Conservation (phyloP, 2,888 invertebrate genomes). For the Plagodis dolabraria region DNA sequence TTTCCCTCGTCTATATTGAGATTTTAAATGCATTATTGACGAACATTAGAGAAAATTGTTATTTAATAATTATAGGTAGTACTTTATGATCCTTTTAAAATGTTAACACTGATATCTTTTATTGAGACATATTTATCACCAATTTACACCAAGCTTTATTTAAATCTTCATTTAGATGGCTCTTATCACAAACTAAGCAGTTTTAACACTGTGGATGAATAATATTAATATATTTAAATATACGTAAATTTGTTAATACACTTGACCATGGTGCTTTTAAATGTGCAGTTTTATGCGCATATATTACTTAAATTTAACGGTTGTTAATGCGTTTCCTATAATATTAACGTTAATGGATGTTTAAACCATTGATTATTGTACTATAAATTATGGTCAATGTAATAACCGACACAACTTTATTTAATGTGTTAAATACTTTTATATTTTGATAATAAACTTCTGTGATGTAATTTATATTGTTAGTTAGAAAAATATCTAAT, state of each 20-base stretch:
- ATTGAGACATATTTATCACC: constrained; percentile 26
- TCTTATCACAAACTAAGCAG: constrained; percentile 22
- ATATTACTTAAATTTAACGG: constrained; percentile 32
- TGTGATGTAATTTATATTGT: no score
- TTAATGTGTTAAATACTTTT: not conserved
- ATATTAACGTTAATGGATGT: constrained; percentile 16
- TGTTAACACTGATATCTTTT: constrained; percentile 5
- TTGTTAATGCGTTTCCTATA: constrained; percentile 27
- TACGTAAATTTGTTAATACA: constrained; percentile 23
- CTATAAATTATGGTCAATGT: not conserved
- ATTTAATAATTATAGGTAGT: no score
- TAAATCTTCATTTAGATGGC: constrained; percentile 36
- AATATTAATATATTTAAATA: constrained; percentile 19
- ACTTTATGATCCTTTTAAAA: no score
- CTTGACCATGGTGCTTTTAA: constrained; percentile 29
- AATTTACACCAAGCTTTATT: constrained; percentile 29
- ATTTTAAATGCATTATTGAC: no score
- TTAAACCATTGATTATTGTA: constrained; percentile 3
- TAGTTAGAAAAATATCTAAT: no score
- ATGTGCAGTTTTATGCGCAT: constrained; percentile 33
- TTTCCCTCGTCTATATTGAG: no score
- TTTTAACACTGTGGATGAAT: constrained; percentile 25
- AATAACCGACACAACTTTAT: not conserved
- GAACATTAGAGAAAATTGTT: no score
- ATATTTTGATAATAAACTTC: no score